These are phyloP conservation scores for Mesitornis unicolor DNA, from an alignment of 2,113 vertebrate species.

Conservation along the genomic window DNA sequence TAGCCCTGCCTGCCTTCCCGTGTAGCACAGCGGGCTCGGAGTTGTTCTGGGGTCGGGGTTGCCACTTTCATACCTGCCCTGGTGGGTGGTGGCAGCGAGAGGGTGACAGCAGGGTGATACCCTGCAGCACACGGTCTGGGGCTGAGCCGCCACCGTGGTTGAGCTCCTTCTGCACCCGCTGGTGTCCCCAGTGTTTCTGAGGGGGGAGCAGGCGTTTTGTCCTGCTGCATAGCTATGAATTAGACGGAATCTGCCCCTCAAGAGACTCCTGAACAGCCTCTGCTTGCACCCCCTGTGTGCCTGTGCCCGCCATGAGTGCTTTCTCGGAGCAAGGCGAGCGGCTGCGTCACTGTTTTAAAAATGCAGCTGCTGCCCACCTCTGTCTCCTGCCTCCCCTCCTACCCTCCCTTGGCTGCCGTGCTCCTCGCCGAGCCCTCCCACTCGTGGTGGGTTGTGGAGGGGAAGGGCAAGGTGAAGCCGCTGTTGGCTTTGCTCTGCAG, in stretches of 20 bases:
- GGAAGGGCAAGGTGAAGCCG: not conserved
- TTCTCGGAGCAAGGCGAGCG: not conserved
- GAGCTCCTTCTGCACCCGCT: not conserved
- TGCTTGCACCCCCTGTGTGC: not conserved
- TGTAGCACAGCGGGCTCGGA: not conserved
- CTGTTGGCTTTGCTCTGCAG: not conserved
- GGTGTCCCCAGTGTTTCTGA: not conserved
- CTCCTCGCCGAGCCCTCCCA: not conserved
- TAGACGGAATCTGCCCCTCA: not conserved
- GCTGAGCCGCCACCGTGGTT: accelerated
- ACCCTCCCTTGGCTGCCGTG: not conserved
- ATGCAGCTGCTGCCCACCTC: not conserved
- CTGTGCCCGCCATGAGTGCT: accelerated
- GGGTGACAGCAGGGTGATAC: not conserved
- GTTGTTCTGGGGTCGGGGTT: not conserved
- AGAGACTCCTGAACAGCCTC: not conserved
- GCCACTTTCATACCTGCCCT: not conserved
- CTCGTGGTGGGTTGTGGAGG: not conserved
- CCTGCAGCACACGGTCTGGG: not conserved
- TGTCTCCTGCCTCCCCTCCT: not conserved
- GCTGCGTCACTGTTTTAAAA: accelerated
- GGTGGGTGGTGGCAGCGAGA: not conserved
- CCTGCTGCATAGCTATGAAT: not conserved
- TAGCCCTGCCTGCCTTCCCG: not conserved
- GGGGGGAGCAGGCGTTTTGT: not conserved